These are phyloP conservation scores for Chiloscyllium punctatum DNA, from an alignment of 2,797 vertebrate species.

Conservation along the genomic window DNA sequence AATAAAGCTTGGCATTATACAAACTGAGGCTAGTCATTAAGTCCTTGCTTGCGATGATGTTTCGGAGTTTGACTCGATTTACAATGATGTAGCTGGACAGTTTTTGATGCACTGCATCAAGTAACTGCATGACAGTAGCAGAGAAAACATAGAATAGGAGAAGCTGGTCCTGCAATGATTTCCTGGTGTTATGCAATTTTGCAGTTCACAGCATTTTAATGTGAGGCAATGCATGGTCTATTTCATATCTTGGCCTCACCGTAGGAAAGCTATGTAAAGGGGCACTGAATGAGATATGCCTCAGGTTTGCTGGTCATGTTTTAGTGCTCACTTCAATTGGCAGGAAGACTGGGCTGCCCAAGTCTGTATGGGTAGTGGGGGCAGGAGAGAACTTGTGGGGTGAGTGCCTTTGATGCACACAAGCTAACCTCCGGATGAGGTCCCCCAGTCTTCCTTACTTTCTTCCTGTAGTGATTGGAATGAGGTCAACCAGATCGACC, in stretches of 20 bases:
- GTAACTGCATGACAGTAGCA: not conserved
- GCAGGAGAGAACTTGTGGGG: no score
- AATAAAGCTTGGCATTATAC: not conserved
- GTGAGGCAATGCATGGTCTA: no score
- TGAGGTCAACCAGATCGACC: no score
- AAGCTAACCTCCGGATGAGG: no score
- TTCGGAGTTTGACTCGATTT: not conserved
- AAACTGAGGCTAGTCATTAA: not conserved
- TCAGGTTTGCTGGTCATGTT: not conserved
- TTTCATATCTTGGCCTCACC: not conserved
- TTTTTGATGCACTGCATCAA: not conserved
- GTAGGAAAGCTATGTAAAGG: not conserved
- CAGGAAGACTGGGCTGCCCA: not conserved
- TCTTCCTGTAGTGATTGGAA: no score
- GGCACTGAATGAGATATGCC: not conserved
- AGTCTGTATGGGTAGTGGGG: not conserved
- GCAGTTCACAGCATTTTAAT: not conserved
- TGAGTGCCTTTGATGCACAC: no score
- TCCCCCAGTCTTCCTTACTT: no score
- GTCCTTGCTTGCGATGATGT: not conserved
- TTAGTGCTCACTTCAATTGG: not conserved
- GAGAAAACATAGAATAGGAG: not conserved
- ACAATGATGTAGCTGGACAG: not conserved
- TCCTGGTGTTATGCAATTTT: not conserved
- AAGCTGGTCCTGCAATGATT: not conserved